Evolutionary conservation across 1,140 invertebrate species (phyloP).

Genomic region (Drosophila orosa): DNA sequence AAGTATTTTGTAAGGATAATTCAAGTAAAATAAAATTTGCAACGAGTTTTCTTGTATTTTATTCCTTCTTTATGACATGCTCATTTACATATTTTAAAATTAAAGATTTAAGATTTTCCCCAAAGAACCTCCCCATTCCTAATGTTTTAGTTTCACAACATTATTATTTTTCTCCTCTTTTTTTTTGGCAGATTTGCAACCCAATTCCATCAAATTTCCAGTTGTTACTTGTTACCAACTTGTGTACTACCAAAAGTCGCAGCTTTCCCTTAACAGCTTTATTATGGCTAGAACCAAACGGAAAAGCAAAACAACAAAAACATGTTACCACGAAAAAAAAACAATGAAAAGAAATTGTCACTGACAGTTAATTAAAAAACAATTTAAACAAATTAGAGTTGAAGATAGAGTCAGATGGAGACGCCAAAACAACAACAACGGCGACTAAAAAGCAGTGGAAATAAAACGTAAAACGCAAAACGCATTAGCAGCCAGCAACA

Average conservation of each 20-base stretch:
- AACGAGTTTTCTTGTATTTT: background rate
- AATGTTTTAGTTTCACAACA: background rate
- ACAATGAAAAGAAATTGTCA: conserved; percentile 82
- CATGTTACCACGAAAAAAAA: conserved; percentile 26
- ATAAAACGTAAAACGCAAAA: conserved; percentile 58
- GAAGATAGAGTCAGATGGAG: conserved; percentile 55
- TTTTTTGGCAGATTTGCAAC: conserved; percentile 31
- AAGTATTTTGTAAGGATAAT: background rate
- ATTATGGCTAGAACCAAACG: conserved; percentile 50
- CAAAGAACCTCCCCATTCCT: background rate
- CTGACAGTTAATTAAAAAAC: conserved; percentile 82
- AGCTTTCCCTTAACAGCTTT: conserved; percentile 76
- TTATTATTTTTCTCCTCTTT: background rate
- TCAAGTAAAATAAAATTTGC: background rate
- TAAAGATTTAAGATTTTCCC: background rate
- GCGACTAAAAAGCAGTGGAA: conserved; percentile 31
- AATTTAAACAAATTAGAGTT: conserved; percentile 82
- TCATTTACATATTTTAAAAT: background rate
- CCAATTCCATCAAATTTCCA: conserved; percentile 28
- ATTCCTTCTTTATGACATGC: too few relatives aligned
- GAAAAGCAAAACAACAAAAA: conserved; percentile 11
- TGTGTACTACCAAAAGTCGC: conserved; percentile 2
- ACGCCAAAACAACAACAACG: conserved; percentile 14
- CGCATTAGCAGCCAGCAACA: conserved; percentile 57
- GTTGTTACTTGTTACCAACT: conserved; percentile 15